Evolutionary conservation across 2,797 vertebrate genomes (phyloP), one percentile per base, ranked within the genome.

Genomic region (Anolis apletophallus): DNA sequence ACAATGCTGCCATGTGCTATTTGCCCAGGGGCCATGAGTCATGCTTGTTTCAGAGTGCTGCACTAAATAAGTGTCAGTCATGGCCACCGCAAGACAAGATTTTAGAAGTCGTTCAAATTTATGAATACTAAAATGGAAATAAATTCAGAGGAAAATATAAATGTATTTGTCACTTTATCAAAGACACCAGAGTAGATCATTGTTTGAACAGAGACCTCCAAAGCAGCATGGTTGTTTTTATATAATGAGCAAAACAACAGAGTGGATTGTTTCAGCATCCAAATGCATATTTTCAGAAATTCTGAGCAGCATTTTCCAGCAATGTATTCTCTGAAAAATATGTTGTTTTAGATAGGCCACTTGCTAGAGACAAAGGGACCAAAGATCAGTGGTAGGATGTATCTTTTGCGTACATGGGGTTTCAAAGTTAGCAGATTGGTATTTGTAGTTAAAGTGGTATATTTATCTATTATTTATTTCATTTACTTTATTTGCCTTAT

Each of bases 11-110:
- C 11, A n/a, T 11, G 17, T 13, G 80, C 46, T 64, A 32, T 67
- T 59, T 29, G 46, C 72, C 23, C 34, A 29, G 55, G 52, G 36
- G 1, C 21, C 36, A 21, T 69, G 77, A 87, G 68, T 17, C 11
- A 50, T 67, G 75, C 23, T 84, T 75, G 5, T 67, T 83, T 77
- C 85, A 86, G 84, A 91, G 90, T 59, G 40, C 67, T 57, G n/a
- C 26, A 61, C 16, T 54, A 81, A 84, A 83, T 12, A 0, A 29
- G 61, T 59, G 79, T 82, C 64, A 80, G 29, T 87, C 82, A 46
- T 1, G 3, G 72, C 61, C 80, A 34, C 64, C 59, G 85, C 85
- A 90, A 84, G 76, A n/a, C 2, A 21, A 64, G n/a, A 61, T 68
- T n/a, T 55, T 50, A 4, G 36, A 36, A 91, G 32, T 50, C 76